Evolutionary conservation across 2,113 vertebrate species (phyloP).

Genomic region (Aldabrachelys gigantea): DNA sequence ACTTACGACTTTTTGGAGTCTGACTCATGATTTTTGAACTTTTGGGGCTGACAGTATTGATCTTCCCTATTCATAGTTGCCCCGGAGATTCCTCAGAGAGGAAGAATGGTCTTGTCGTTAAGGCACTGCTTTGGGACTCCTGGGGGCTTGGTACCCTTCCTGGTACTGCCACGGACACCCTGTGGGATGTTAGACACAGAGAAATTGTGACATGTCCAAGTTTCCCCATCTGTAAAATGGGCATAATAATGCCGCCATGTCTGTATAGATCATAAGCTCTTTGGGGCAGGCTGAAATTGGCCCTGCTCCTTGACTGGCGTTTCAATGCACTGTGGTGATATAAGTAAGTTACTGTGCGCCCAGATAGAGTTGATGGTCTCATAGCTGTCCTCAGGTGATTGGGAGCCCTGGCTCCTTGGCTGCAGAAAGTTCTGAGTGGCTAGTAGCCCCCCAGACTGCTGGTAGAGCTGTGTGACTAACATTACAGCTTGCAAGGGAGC

Average conservation of each 20-base stretch:
- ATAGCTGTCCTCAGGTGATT: neutral
- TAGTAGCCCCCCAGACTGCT: neutral
- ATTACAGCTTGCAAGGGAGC: neutral
- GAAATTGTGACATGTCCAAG: too few relatives aligned
- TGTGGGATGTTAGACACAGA: neutral
- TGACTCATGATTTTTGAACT: too few relatives aligned
- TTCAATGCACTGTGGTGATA: neutral
- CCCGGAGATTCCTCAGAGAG: neutral
- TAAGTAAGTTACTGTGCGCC: neutral
- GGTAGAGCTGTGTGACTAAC: neutral
- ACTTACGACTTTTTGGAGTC: too few relatives aligned
- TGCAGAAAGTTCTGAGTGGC: rapidly evolving
- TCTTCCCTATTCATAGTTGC: neutral
- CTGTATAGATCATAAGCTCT: neutral
- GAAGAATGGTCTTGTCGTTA: neutral
- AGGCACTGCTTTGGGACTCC: neutral
- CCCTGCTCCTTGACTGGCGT: neutral
- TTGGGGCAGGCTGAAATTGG: neutral
- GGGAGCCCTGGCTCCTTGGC: neutral
- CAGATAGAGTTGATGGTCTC: neutral
- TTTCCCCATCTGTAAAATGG: neutral
- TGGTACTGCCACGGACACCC: neutral
- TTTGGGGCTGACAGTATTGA: neutral
- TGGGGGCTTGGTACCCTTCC: neutral
- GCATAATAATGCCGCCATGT: neutral